Conservation (phyloP, 2,797 vertebrate species). For the Leptodactylus fallax region DNA sequence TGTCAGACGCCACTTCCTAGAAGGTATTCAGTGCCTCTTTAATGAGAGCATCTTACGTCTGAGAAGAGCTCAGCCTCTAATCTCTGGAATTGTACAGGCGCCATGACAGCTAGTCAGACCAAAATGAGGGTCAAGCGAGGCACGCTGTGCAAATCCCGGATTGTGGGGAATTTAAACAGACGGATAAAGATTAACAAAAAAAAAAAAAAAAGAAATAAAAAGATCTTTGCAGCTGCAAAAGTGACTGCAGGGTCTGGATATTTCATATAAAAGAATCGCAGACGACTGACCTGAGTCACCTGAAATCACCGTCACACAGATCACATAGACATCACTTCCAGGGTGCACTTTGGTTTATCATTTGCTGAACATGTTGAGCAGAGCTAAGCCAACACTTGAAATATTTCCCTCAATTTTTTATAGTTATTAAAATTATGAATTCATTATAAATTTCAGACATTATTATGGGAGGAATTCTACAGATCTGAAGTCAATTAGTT, state of each 20-base stretch:
- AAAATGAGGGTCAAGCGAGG: slow-evolving; percentile 42
- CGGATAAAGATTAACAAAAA: slow-evolving; percentile 46
- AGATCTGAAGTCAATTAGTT: neutral
- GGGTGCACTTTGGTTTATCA: neutral
- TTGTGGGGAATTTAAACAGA: slow-evolving; percentile 32
- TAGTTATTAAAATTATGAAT: neutral
- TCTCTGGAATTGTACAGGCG: slow-evolving; percentile 17
- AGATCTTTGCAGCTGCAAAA: neutral
- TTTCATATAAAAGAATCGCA: neutral
- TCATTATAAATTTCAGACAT: neutral
- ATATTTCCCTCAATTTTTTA: neutral
- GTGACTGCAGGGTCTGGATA: too few relatives aligned
- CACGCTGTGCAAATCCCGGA: slow-evolving; percentile 31
- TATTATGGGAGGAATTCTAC: neutral
- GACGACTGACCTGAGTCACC: neutral
- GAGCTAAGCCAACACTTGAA: neutral
- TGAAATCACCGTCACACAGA: neutral
- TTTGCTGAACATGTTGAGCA: neutral
- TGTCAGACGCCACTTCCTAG: slow-evolving; percentile 21
- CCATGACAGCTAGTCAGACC: slow-evolving; percentile 19
- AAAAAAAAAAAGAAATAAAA: slow-evolving; percentile 20
- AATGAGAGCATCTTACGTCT: slow-evolving; percentile 37
- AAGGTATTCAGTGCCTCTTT: slow-evolving; percentile 33
- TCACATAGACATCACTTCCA: neutral
- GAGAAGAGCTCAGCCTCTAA: slow-evolving; percentile 42